These are phyloP conservation scores for Gobiocypris rarus DNA, from an alignment of 2,113 vertebrate species.

Conservation along the genomic window DNA sequence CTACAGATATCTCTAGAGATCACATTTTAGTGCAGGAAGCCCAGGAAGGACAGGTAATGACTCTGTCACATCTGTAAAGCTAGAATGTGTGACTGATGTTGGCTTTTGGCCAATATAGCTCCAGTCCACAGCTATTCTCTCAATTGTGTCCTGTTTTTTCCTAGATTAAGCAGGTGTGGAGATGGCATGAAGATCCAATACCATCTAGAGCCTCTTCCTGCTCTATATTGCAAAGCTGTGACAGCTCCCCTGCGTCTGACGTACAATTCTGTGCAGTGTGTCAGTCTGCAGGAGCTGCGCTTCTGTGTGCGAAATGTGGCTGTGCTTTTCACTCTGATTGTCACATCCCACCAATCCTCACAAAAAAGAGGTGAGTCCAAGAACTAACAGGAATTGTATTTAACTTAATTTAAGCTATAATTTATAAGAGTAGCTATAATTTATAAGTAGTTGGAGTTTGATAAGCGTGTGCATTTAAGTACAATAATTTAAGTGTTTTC, in stretches of 20 bases:
- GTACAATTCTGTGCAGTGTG: conserved; percentile 56
- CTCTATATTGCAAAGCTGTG: background rate
- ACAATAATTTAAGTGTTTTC: background rate
- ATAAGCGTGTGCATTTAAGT: background rate
- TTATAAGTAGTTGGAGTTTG: background rate
- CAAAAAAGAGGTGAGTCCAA: conserved; percentile 37
- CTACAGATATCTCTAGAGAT: conserved; percentile 3
- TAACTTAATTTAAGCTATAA: background rate
- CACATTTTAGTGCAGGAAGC: conserved; percentile 50
- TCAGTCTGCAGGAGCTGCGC: conserved; percentile 21
- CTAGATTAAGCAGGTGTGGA: background rate
- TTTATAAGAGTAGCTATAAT: background rate
- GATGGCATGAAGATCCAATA: conserved; percentile 25
- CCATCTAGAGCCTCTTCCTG: background rate
- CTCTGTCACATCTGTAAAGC: no score
- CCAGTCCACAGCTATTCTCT: background rate
- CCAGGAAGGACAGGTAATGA: conserved; percentile 45
- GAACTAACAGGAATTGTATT: background rate
- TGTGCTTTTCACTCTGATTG: conserved; percentile 61
- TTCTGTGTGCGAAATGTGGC: conserved; percentile 58
- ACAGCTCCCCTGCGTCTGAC: background rate
- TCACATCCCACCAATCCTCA: conserved; percentile 61
- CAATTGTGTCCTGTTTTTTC: background rate
- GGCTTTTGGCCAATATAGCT: no score
- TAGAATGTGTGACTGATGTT: background rate